Base-by-base conservation (phyloP, 2,797 vertebrate species). In the Pelobates cultripes region DNA sequence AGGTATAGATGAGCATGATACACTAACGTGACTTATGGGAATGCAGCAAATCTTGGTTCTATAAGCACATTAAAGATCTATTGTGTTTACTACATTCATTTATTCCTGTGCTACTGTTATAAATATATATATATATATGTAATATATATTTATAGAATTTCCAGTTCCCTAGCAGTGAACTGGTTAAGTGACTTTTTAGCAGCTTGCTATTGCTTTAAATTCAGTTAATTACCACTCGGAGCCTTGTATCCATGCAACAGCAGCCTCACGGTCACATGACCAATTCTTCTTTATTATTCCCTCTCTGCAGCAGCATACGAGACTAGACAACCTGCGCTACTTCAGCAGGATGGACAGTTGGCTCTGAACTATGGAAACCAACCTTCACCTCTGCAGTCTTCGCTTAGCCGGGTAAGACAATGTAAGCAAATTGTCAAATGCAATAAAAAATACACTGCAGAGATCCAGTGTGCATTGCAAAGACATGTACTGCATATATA, bases 281-380 rank as follows among this genome's bases (percentile, higher is more conserved):
- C 67, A 17, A 79, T 79, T 79, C 82, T 79, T 83, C 81, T 78
- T 86, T 87, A 43, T n/a, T 80, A 83, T 88, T 84, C 88, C 79
- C 76, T 79, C 70, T 85, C 87, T 63, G 57, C 81, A 94, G 93
- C 61, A 89, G 81, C 92, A 79, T 93, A 93, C 82, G 94, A 95
- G 92, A 86, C 88, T 72, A 90, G 92, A 81, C 90, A 92, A 85
- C 51, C 91, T 63, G 44, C 73, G 70, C 82, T 84, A 79, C 88
- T 88, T 83, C 93, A 92, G 86, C 91, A 92, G 78, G 94, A 95
- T 87, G 94, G 93, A 89, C 85, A 90, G 57, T 94, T 94, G 0
- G 91, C 94, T 57, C 88, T 93, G 82, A 92, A 87, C 86, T 94
- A 95, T 43, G 91, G 92, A 81, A 66, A 88, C 88, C 95, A 96